Base-by-base conservation (phyloP, 2,797 vertebrate species). In the Pangasius sanitwongsei region DNA sequence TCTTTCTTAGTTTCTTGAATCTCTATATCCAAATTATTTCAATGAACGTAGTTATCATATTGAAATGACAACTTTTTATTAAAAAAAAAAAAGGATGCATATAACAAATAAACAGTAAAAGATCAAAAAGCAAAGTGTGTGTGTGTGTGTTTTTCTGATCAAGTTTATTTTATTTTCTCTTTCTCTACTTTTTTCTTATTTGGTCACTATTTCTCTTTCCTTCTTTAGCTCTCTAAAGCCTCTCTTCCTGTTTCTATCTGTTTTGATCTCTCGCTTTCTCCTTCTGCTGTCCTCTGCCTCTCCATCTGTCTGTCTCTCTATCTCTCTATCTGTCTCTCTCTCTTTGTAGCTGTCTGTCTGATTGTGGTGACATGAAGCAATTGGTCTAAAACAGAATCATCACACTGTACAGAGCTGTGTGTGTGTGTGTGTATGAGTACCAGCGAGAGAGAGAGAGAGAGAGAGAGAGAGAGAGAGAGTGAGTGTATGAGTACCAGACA, bases 381-480 rank as follows among this genome's bases (percentile, higher is more conserved):
- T 80, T 80, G 77, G 77, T 80, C 50, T 77, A 55, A 80, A 80
- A 59, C 34, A 34, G 65, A 61, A n/a, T 31, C 57, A 61, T 50
- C 11, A 23, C 18, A 2, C 50, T 41, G 50, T 57, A 44, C 25
- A 15, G 50, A 70, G 63, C 11, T 72, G 69, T 72, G 70, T 72
- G 70, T 41, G 70, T 72, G 69, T 37, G 70, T 41, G 70, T 44
- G 41, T 44, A 20, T 25, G 70, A 12, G 70, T 48, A 13, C 12
- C 12, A 37, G 18, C 37, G 2, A 74, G 70, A 70, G 34, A 41
- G 16, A 74, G 13, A 37, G 13, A 70, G n/a, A 18, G 31, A 74
- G 70, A 75, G 44, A 20, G 83, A 55, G 41, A 72, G 85, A 63
- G 57, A 48, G n/a, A 25, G 72, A 44, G 41, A 75, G 44, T n/a